phyloP scores from a whole-genome alignment of 1,140 invertebrate genomes.

The Dinoponera quadriceps region DNA sequence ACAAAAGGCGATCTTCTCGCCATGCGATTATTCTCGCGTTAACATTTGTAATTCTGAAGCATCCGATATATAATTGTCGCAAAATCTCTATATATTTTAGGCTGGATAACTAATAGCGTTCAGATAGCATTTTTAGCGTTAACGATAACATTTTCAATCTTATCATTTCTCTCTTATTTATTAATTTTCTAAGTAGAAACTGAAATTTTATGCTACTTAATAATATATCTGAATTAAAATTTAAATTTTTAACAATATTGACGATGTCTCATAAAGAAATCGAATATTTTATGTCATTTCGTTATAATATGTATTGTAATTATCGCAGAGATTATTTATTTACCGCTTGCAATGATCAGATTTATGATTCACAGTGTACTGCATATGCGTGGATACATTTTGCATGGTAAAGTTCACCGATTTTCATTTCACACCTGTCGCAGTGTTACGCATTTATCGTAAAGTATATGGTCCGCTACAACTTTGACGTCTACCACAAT shows the following conservation, averaged over 20 bases:
- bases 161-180: too few species aligned
- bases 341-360: not conserved
- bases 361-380: constrained; percentile 6
- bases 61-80: too few species aligned
- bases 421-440: constrained; percentile 19
- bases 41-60: too few species aligned
- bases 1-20: too few species aligned
- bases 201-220: too few species aligned
- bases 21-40: too few species aligned
- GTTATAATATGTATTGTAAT: not conserved
- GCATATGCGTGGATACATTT: not conserved
- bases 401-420: constrained; percentile 10
- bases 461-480: constrained; percentile 5
- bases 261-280: not conserved
- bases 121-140: too few species aligned
- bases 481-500: not conserved
- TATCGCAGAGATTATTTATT: not conserved
- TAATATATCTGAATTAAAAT: too few species aligned
- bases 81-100: too few species aligned
- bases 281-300: constrained; percentile 9
- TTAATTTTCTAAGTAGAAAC: too few species aligned
- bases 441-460: not conserved
- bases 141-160: too few species aligned
- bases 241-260: not conserved
- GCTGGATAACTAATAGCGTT: too few species aligned